Base-by-base conservation (phyloP, 1,140 invertebrate genomes). In the Scaptomyza hsui region DNA sequence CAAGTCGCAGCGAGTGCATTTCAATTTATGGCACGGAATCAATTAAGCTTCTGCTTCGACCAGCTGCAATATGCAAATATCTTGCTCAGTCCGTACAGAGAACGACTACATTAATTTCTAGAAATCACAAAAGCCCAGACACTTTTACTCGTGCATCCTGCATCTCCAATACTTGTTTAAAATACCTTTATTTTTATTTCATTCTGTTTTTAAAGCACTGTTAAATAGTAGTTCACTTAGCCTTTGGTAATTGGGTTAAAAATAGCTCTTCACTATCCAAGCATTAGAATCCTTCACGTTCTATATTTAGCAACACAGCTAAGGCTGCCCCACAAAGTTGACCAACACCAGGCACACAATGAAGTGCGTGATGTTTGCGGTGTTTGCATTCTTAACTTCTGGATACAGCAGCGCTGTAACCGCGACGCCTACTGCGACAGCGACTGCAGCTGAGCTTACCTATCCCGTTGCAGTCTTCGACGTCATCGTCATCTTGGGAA, bases 21-120 rank as follows among this genome's bases (percentile, higher is more conserved):
- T 82, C 79, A 82, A 82, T 82, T 82, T 77, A 72, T 77, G 75
- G 60, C 71, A 83, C 79, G 69, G 75, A 69, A 82, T 82, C 79
- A 82, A 82, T 82, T 82, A 75, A 72, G 55, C 42, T 68, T 32
- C 19, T 52, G 55, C 51, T 57, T 59, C 55, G 39, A 39, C 39
- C 53, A 26, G 16, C 44, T 49, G 56, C 56, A 45, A 59, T n/a
- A 44, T 44, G 16, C 42, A 44, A 44, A 44, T 44, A 29, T 29
- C 7, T 29, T 29, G 26, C 26, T 2, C 32, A 3, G 32, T n/a
- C 12, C 7, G 2, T n/a, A n/a, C 10, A 35, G n/a, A 37, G 3
- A 37, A 37, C n/a, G n/a, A n/a, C 32, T 37, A n/a, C 12, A 37
- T 2, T n/a, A 37, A 29, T 5, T 29, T 29, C 26, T 29, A 4